Evolutionary conservation across 2,888 invertebrate species (phyloP).

Genomic region (Pegoplata infirma): DNA sequence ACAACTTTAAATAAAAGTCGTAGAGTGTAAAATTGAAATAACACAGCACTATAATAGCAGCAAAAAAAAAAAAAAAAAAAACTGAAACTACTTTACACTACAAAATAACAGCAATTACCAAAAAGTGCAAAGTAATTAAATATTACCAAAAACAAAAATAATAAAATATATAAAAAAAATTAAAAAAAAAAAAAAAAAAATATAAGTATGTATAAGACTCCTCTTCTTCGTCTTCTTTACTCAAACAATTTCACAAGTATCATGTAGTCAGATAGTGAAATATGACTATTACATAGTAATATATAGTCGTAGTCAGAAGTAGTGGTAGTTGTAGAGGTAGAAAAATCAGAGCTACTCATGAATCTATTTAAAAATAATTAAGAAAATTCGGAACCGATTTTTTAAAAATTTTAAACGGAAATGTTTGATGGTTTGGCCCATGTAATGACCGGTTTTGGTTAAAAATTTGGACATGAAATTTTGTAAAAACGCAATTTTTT

Average conservation of each 20-base stretch:
- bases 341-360: background rate
- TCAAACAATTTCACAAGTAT: too few relatives aligned
- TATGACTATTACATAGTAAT: background rate
- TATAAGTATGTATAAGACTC: background rate
- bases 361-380: too few relatives aligned
- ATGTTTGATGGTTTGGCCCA: too few relatives aligned
- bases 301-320: background rate
- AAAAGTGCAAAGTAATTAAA: conserved; percentile 53
- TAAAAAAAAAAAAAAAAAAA: background rate
- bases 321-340: background rate
- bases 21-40: conserved; percentile 52
- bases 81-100: background rate
- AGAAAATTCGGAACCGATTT: too few relatives aligned
- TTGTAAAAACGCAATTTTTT: too few relatives aligned
- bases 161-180: background rate
- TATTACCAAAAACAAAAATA: conserved; percentile 1
- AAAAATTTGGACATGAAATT: too few relatives aligned
- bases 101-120: conserved; percentile 34
- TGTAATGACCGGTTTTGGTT: too few relatives aligned
- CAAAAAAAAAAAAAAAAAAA: background rate
- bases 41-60: background rate
- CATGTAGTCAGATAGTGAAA: conserved; percentile 5
- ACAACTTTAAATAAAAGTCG: conserved; percentile 24
- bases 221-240: background rate
- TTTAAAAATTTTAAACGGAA: too few relatives aligned